Base-by-base conservation (phyloP, 2,113 vertebrate genomes). In the Hepsetus odoe region DNA sequence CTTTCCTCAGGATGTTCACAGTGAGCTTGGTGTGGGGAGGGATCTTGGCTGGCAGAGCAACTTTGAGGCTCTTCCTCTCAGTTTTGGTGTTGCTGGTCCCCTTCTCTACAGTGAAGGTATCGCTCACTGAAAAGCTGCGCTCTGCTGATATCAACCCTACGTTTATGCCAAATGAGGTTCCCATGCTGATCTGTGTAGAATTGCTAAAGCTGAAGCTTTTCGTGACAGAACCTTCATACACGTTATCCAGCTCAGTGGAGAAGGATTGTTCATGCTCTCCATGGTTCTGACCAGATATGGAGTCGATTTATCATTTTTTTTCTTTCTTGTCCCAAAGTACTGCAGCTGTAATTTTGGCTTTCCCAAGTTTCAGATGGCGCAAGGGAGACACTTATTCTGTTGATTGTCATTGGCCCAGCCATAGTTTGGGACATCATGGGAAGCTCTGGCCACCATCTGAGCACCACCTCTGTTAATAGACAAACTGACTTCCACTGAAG, bases 21-120 rank as follows among this genome's bases (percentile, higher is more conserved):
- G 62, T 76, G 4, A 76, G 62, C 18, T 76, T 76, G 74, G 74
- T 42, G n/a, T 5, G n/a, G 26, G 74, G 44, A 51, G 61, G 62
- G 35, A 76, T 67, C 1, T 0, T 76, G 46, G 62, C 13, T 12
- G 74, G 74, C 10, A 76, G 51, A 0, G 32, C 2, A 4, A 66
- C 12, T 24, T 0, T 35, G n/a, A 67, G 7, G 6, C 33, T 40
- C 11, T 67, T 20, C 18, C 0, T 40, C 11, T 18, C 26, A 16
- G 13, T 76, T 22, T 1, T 76, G 62, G 74, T 76, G 61, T 40
- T 67, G 32, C 74, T 76, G 1, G 3, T 28, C 9, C 62, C 62
- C n/a, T n/a, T 67, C 62, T 76, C 62, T 22, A 42, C 24, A 12
- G 18, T 22, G 22, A 67, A 40, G 10, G 22, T 56, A 16, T 76